phyloP scores from a whole-genome alignment of 2,113 vertebrate species.

The Ahaetulla prasina region DNA sequence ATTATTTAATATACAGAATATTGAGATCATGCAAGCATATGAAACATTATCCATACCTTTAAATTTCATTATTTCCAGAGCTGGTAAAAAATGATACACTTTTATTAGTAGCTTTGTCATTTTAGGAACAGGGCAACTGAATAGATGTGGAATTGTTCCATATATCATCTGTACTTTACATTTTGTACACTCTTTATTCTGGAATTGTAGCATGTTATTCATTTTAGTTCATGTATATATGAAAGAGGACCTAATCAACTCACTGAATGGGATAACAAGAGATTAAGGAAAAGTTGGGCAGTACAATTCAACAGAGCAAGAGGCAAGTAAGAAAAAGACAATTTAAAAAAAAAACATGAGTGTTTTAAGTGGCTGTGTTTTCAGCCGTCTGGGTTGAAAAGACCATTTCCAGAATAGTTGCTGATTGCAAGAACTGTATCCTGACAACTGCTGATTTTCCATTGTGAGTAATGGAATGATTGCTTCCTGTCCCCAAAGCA shows the following conservation, averaged over 20 bases:
- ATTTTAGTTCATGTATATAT: neutral
- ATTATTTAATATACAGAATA: too few species aligned
- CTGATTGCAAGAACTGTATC: neutral
- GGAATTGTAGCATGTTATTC: neutral
- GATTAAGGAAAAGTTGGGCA: neutral
- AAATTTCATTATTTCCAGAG: neutral
- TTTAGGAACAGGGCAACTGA: neutral
- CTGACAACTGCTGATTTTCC: neutral
- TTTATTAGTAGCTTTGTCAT: neutral
- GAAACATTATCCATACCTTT: neutral
- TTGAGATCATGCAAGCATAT: neutral
- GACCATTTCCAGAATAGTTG: neutral
- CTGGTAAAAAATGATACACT: neutral
- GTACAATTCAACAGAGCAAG: neutral
- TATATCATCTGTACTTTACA: neutral
- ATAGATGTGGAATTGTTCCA: neutral
- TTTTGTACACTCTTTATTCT: neutral
- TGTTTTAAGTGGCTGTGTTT: neutral
- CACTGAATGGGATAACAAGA: neutral
- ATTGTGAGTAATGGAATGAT: neutral
- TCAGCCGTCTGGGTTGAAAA: neutral
- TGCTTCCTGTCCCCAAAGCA: neutral
- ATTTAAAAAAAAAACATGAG: neutral
- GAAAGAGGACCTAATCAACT: neutral
- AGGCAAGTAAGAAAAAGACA: neutral